Evolutionary conservation across 2,113 vertebrate species (phyloP).

Genomic region (Catagonus wagneri): DNA sequence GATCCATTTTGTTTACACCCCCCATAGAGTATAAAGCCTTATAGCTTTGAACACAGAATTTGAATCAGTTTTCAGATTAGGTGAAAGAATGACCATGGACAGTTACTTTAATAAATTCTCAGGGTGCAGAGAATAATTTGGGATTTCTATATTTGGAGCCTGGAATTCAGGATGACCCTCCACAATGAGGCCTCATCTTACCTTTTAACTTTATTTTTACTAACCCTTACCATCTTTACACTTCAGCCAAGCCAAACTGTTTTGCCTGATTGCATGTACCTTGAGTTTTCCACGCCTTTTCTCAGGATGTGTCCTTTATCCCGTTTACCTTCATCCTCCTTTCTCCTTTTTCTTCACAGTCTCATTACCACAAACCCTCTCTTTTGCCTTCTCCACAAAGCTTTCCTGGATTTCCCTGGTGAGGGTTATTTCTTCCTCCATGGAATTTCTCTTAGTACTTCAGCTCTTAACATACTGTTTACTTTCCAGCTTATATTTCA

Average conservation of each 20-base stretch:
- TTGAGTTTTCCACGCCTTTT: neutral
- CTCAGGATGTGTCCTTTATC: neutral
- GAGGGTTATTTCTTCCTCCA: neutral
- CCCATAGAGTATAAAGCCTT: neutral
- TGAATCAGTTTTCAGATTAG: neutral
- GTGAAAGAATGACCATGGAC: neutral
- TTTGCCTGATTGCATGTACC: neutral
- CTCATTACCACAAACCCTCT: neutral
- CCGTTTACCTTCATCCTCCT: neutral
- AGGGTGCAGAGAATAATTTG: neutral
- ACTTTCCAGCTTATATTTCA: conserved; percentile 36
- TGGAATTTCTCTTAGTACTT: conserved; percentile 18
- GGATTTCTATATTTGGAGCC: neutral
- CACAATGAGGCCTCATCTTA: neutral
- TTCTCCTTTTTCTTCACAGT: neutral
- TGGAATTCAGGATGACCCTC: neutral
- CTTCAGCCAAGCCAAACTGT: neutral
- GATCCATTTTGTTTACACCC: neutral
- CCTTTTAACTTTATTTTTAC: neutral
- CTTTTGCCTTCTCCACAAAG: neutral
- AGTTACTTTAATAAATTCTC: neutral
- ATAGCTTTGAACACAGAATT: neutral
- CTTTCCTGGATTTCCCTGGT: neutral
- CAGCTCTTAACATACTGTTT: neutral
- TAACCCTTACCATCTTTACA: neutral